These are phyloP conservation scores for Clinocottus analis DNA, from an alignment of 2,113 vertebrate genomes.

Conservation along the genomic window DNA sequence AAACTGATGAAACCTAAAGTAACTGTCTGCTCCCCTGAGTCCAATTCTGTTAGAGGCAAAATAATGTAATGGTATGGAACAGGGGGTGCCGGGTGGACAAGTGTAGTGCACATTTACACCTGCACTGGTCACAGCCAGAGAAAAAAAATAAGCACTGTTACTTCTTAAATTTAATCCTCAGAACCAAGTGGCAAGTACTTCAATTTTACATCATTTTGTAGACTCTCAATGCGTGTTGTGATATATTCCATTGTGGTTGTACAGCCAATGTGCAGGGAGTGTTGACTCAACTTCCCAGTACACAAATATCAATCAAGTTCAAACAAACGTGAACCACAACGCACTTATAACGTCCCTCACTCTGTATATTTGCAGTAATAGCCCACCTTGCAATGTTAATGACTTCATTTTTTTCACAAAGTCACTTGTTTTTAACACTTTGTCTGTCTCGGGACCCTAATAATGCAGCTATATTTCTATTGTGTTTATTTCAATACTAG, in stretches of 20 bases:
- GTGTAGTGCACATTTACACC: conserved; percentile 36
- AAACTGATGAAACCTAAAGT: conserved; percentile 76
- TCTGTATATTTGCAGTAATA: not conserved
- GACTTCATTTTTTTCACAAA: not conserved
- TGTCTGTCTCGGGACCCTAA: not conserved
- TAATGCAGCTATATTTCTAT: not conserved
- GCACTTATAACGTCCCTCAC: not conserved
- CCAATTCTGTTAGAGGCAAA: conserved; percentile 37
- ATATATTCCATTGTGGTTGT: conserved; percentile 18
- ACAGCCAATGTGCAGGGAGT: not conserved
- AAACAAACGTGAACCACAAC: conserved; percentile 18
- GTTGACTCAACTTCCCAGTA: not conserved
- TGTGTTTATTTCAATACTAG: not conserved
- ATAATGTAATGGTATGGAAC: conserved; percentile 41
- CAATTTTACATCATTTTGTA: conserved; percentile 37
- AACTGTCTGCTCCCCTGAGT: conserved; percentile 59
- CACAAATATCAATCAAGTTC: conserved; percentile 5
- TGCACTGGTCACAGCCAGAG: conserved; percentile 14
- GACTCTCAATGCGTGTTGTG: conserved; percentile 21
- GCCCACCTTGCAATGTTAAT: not conserved
- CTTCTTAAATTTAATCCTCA: conserved; percentile 24
- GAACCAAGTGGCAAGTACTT: conserved; percentile 36
- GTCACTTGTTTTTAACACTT: not conserved
- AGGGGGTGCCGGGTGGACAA: conserved; percentile 34
- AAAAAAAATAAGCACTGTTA: conserved; percentile 32